Base-by-base conservation (phyloP, 2,113 vertebrate genomes). In the Pogonocichla stellata region DNA sequence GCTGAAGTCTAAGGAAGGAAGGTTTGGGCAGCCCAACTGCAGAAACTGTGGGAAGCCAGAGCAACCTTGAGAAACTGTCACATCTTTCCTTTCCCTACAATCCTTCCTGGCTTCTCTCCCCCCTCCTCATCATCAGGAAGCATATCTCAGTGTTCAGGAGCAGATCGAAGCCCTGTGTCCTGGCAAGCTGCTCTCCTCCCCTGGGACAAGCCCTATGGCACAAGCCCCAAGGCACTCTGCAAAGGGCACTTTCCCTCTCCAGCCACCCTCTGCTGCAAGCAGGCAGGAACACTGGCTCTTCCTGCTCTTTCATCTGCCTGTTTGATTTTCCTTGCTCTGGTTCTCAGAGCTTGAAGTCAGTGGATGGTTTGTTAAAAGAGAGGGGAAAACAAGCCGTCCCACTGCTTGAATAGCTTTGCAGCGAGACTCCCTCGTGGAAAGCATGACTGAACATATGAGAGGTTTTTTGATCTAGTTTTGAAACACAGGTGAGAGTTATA, bases 311-410 rank as follows among this genome's bases (percentile, higher is more conserved):
- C 51, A 74, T 43, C 69, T 86, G 54, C 24, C 5, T 36, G 36
- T 54, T 58, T 86, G 42, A 78, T 86, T 90, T 92, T 73, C 33
- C 43, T 77, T 51, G 24, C 43, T 73, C 34, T 62, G 25, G 4
- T 26, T 65, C 51, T 70, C 33, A 62, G 71, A 66, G 31, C 45
- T 70, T 28, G 50, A 90, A 85, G 47, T 69, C 6, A 3, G 60
- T 57, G 45, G 31, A 45, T 0, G 0, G 57, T 47, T 81, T 0
- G 0, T 53, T 75, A 40, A 74, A 77, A 82, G n/a, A 33, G 53
- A 80, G 15, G 47, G 45, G 45, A 92, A 94, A 92, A 71, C 12
- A 61, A 92, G 33, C 14, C 28, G n/a, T 47, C 20, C 14, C 0
- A 1, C 24, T 0, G 4, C 36, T 40, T 50, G 26, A 45, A 80